Conservation (phyloP, 2,888 invertebrate species). For the Scaptomyza tumidula region DNA sequence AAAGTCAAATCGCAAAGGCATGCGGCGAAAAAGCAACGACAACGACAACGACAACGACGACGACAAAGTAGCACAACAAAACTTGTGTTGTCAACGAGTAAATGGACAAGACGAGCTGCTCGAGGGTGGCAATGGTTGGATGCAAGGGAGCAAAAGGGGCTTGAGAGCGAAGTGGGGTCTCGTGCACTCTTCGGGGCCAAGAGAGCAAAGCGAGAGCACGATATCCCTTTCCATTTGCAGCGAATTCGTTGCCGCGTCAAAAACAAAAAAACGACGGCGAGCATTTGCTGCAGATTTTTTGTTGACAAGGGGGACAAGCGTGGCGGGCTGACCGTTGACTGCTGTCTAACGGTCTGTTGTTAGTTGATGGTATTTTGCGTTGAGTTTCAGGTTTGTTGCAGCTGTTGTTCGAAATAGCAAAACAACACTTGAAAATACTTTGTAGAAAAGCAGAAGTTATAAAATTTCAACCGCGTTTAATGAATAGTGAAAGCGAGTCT, state of each 20-base stretch:
- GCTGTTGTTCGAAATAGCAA: slow-evolving; percentile 14
- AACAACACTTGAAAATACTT: slow-evolving; percentile 25
- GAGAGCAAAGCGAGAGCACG: slow-evolving; percentile 38
- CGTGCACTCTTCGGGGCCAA: slow-evolving; percentile 27
- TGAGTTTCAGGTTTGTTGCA: neutral
- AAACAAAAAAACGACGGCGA: slow-evolving; percentile 18
- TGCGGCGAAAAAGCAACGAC: slow-evolving; percentile 54
- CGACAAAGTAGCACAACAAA: slow-evolving; percentile 75
- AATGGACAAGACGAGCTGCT: slow-evolving; percentile 14
- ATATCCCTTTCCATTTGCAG: slow-evolving; percentile 37
- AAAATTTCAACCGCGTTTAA: slow-evolving; percentile 20
- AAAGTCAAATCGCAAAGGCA: slow-evolving; percentile 69
- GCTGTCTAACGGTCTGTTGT: slow-evolving; percentile 24
- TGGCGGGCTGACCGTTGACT: neutral
- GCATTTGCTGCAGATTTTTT: slow-evolving; percentile 37
- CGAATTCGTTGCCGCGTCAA: slow-evolving; percentile 40
- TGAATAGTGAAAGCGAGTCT: slow-evolving; percentile 34
- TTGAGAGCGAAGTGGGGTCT: slow-evolving; percentile 6
- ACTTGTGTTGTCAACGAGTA: slow-evolving; percentile 78
- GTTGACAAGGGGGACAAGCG: neutral
- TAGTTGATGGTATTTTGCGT: slow-evolving; percentile 13
- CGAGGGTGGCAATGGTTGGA: neutral
- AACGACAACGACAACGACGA: slow-evolving; percentile 14
- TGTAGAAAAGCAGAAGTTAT: slow-evolving; percentile 14
- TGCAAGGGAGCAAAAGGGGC: neutral